phyloP scores from a whole-genome alignment of 2,113 vertebrate genomes.

The Saguinus imperator region DNA sequence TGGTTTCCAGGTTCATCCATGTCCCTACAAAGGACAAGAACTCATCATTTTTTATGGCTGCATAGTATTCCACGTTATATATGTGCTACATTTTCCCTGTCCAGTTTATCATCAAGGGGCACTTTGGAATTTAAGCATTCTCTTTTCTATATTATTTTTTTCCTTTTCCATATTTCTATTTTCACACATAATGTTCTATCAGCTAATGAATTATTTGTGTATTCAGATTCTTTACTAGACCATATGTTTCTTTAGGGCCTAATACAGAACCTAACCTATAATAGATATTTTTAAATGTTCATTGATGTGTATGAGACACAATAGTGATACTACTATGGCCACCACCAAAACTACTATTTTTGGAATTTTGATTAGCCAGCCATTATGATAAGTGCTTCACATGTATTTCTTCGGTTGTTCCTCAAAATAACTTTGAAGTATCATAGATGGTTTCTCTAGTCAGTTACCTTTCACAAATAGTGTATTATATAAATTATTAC shows the following conservation, averaged over 20 bases:
- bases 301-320: not conserved
- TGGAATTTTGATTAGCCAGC: not conserved
- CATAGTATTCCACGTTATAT: too few relatives aligned
- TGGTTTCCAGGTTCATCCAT: too few relatives aligned
- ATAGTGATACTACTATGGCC: not conserved
- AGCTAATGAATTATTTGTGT: not conserved
- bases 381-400: not conserved
- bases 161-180: not conserved
- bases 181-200: not conserved
- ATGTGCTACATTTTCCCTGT: too few relatives aligned
- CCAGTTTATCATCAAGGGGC: too few relatives aligned
- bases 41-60: too few relatives aligned
- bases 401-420: not conserved
- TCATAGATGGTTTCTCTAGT: not conserved
- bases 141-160: not conserved
- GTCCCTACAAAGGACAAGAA: too few relatives aligned
- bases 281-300: not conserved
- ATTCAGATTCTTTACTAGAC: not conserved
- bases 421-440: slow-evolving; percentile 2
- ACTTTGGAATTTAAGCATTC: not conserved
- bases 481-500: not conserved
- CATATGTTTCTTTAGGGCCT: not conserved
- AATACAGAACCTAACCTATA: not conserved
- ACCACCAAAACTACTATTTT: not conserved
- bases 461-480: not conserved